Conservation (phyloP, 2,113 vertebrate species). For the Cyprinodon variegatus region DNA sequence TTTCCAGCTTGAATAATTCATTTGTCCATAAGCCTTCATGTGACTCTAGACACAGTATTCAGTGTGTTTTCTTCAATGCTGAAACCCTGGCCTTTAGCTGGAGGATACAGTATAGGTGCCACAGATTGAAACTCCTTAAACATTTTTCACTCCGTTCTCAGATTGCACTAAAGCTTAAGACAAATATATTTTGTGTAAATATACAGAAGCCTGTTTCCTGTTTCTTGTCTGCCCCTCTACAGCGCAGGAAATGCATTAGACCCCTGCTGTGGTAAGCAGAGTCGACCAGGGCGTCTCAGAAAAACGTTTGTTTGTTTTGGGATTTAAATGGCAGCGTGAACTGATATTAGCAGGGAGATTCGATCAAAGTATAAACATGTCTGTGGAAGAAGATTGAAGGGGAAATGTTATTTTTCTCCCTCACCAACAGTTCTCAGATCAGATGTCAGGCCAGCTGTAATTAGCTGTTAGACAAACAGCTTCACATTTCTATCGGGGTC, state of each 20-base stretch:
- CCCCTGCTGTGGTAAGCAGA: constrained; percentile 11
- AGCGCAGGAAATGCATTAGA: constrained; percentile 65
- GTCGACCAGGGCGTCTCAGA: constrained; percentile 6
- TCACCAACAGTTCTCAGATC: neutral
- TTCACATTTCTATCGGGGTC: constrained; percentile 14
- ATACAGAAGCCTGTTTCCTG: constrained; percentile 59
- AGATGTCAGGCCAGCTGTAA: neutral
- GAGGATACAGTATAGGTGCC: constrained; percentile 19
- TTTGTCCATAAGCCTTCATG: neutral
- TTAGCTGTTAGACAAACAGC: constrained; percentile 2
- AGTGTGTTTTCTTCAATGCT: neutral
- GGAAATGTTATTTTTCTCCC: constrained; percentile 44
- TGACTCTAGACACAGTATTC: neutral
- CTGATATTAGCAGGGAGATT: constrained; percentile 50
- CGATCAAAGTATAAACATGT: constrained; percentile 55
- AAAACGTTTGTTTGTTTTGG: constrained; percentile 50
- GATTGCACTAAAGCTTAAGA: constrained; percentile 30
- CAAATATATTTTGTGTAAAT: constrained; percentile 53
- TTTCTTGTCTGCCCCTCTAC: constrained; percentile 52
- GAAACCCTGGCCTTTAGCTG: constrained; percentile 9
- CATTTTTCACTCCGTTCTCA: constrained; percentile 40
- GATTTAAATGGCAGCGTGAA: constrained; percentile 25
- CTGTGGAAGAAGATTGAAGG: constrained; percentile 38
- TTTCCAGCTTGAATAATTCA: constrained; percentile 4
- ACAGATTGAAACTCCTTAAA: constrained; percentile 10